phyloP scores from a whole-genome alignment of 1,140 invertebrate genomes.

The Globodera rostochiensis region DNA sequence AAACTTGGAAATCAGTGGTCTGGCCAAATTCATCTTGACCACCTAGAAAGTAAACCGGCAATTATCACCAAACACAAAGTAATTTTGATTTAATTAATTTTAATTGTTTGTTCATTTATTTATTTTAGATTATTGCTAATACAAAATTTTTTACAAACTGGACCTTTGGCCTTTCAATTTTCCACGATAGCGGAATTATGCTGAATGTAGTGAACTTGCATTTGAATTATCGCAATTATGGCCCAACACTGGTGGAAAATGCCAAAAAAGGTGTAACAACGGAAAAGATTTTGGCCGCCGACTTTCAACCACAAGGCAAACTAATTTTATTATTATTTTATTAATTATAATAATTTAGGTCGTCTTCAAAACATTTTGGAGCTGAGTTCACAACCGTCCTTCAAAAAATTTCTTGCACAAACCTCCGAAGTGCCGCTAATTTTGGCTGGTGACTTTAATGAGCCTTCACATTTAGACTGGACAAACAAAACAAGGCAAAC shows the following conservation, averaged over 20 bases:
- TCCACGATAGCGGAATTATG: background rate
- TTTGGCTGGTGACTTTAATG: slow-evolving; percentile 43
- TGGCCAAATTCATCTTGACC: slow-evolving; percentile 4
- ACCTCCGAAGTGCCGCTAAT: slow-evolving; percentile 31
- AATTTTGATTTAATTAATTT: background rate
- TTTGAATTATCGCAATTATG: slow-evolving; percentile 5
- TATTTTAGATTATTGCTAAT: background rate
- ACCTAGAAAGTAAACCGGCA: background rate
- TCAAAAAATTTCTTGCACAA: slow-evolving; percentile 25
- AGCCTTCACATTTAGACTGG: slow-evolving; percentile 41
- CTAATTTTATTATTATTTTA: slow-evolving; percentile 6
- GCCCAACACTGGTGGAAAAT: background rate
- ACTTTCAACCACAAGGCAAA: background rate
- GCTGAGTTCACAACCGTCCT: slow-evolving; percentile 3
- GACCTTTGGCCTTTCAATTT: background rate
- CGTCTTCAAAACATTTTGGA: slow-evolving; percentile 20
- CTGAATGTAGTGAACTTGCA: background rate
- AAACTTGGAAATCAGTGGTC: slow-evolving; percentile 10
- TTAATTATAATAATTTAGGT: background rate
- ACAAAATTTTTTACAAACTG: background rate
- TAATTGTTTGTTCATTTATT: background rate
- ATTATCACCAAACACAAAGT: slow-evolving; percentile 7
- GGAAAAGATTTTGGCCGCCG: slow-evolving; percentile 1
- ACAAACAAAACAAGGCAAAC: slow-evolving; percentile 33
- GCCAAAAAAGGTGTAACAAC: background rate